Percentiles rank a stretch among this genome's conserved stretches.
Evolutionary conservation across 2,888 invertebrate genomes (phyloP).

Genomic region (Disparrhopalites patrizii): DNA sequence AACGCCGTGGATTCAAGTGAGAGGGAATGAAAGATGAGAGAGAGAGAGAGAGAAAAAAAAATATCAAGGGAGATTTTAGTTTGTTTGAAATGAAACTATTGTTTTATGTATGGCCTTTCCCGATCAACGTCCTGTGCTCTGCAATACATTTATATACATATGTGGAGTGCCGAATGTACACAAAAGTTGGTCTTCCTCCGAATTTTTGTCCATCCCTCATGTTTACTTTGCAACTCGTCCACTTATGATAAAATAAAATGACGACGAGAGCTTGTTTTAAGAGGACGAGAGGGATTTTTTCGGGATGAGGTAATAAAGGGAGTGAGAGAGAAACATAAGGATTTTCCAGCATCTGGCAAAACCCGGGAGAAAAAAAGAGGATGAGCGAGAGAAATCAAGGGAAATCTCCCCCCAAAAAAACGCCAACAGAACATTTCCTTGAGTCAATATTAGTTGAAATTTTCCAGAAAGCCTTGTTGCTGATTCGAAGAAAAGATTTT

Average conservation of each 20-base stretch:
- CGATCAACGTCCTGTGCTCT: too few relatives aligned
- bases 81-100: neutral
- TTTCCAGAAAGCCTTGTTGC: too few relatives aligned
- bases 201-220: neutral
- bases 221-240: neutral
- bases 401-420: neutral
- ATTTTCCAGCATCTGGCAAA: neutral
- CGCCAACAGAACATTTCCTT: neutral
- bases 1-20: too few relatives aligned
- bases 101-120: neutral
- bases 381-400: neutral
- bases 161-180: too few relatives aligned
- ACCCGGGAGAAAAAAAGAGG: neutral
- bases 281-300: neutral
- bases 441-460: slow-evolving; percentile 5
- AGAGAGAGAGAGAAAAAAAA: too few relatives aligned
- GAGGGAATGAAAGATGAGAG: too few relatives aligned
- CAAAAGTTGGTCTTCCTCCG: too few relatives aligned
- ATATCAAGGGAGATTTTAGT: neutral
- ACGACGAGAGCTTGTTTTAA: too few relatives aligned
- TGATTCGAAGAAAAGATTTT: too few relatives aligned
- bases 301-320: too few relatives aligned
- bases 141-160: too few relatives aligned
- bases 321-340: too few relatives aligned
- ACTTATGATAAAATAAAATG: neutral